Percentiles rank a stretch among this genome's conserved stretches.
Conservation (phyloP, 1,140 invertebrate species). For the Zaprionus africanus region DNA sequence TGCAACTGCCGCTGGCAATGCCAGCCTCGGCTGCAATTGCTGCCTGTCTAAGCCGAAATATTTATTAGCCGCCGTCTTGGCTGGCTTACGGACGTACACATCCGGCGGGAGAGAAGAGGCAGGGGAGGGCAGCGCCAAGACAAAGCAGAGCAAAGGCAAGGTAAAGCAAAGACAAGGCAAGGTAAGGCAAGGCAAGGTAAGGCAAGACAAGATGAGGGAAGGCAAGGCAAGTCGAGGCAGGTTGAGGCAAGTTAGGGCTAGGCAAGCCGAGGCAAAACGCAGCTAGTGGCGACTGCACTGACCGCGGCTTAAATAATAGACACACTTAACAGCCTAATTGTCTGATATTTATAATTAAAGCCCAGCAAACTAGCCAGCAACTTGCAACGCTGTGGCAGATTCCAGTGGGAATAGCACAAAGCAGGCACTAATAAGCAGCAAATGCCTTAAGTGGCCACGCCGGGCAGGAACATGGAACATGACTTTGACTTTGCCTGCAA, state of each 20-base stretch:
- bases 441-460: constrained; percentile 37
- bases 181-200: neutral
- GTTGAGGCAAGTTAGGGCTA: neutral
- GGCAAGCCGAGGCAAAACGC: neutral
- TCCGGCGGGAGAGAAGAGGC: neutral
- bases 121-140: no score
- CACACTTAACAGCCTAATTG: constrained; percentile 54
- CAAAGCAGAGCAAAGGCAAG: no score
- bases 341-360: constrained; percentile 53
- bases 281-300: neutral
- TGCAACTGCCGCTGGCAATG: constrained; percentile 55
- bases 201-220: no score
- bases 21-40: constrained; percentile 19
- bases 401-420: constrained; percentile 39
- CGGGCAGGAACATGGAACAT: constrained; percentile 6
- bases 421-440: constrained; percentile 53
- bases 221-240: neutral
- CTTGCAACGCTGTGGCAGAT: constrained; percentile 24
- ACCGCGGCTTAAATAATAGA: constrained; percentile 50
- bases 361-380: constrained; percentile 23
- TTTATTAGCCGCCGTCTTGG: constrained; percentile 44
- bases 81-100: constrained; percentile 32
- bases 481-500: constrained; percentile 8
- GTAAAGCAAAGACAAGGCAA: neutral
- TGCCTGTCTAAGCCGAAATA: constrained; percentile 56